phyloP scores from a whole-genome alignment of 2,888 invertebrate genomes.

The Globia sparganii region DNA sequence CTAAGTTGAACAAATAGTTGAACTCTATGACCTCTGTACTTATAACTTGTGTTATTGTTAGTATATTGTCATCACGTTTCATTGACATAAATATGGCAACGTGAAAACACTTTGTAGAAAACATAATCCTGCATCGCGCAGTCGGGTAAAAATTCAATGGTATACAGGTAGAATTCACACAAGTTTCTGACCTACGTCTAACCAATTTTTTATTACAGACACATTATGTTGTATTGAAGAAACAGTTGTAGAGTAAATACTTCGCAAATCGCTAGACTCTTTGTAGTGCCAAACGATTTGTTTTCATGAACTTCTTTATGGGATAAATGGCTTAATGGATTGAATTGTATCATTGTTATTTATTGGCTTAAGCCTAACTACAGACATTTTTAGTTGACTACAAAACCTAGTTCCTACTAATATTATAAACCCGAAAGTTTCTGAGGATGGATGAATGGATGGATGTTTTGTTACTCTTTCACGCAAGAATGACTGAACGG shows the following conservation, averaged over 20 bases:
- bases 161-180: neutral
- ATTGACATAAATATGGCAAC: neutral
- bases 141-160: neutral
- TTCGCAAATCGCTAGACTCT: neutral
- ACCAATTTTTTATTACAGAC: neutral
- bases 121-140: neutral
- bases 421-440: too few relatives aligned
- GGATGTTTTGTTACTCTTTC: too few relatives aligned
- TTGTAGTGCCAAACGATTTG: neutral
- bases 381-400: neutral
- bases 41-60: neutral
- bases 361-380: neutral
- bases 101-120: neutral
- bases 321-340: slow-evolving; percentile 1
- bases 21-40: neutral
- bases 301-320: slow-evolving; percentile 12
- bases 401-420: neutral
- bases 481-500: too few relatives aligned
- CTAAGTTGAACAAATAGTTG: neutral
- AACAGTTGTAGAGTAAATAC: neutral
- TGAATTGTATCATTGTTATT: neutral
- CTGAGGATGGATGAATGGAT: too few relatives aligned
- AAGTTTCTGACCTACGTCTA: neutral
- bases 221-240: neutral
- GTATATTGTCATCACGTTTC: neutral